Evolutionary conservation across 2,797 vertebrate species (phyloP), one percentile per base, ranked within the genome.

Genomic region (Cheirogaleus major): DNA sequence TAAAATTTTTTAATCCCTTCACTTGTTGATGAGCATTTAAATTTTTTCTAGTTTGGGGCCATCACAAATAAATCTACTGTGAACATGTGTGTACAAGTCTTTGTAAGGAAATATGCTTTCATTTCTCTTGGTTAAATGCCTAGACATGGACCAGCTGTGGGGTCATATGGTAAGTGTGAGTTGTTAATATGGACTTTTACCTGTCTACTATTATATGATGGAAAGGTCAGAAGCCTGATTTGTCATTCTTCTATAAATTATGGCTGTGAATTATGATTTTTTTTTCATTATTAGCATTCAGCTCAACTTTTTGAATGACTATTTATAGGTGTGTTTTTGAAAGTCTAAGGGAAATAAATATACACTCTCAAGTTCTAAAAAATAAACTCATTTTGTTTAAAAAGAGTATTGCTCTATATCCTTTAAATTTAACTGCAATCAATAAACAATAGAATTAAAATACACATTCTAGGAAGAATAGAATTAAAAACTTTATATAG

Each of bases 261-360:
- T 94, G 78, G 41, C 59, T 87, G 18, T 23, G 73, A 93, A 80
- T 82, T 30, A 9, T 59, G 27, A 69, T 73, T 97, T 97, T 93
- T 97, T 95, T 97, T 95, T 83, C 12, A 45, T 79, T 35, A 8
- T 79, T 81, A 94, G 4, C 22, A 93, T 96, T 67, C 14, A 91
- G 79, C 59, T 95, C 3, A 93, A 85, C 50, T 10, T 94, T 96
- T 94, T 91, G 90, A 96, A 92, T 43, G 38, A 91, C 57, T 17
- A 65, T 84, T 95, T 93, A 93, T 22, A 90, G 41, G 32, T 72
- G 32, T 97, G 32, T 82, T 43, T 78, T 96, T 83, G 61, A 97
- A 97, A 96, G 50, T 43, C 35, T 61, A 95, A 35, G 23, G 67
- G 72, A 97, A 98, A 95, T 82, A 79, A 76, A 52, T 92, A 32